Evolutionary conservation across 2,113 vertebrate species (phyloP), one percentile per base, ranked within the genome.

Genomic region (Petrocephalus microphthalmus): DNA sequence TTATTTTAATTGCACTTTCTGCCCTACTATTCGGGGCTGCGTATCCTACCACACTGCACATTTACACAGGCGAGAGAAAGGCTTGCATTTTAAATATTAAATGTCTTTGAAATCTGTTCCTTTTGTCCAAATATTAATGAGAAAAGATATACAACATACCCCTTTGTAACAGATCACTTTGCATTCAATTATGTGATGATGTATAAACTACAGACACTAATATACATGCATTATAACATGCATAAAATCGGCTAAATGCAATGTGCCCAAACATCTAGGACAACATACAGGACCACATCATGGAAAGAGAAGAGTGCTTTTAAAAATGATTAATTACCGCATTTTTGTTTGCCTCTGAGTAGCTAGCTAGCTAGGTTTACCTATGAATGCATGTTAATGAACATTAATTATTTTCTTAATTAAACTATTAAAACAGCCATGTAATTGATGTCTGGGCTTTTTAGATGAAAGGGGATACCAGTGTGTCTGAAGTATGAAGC

Each of bases 391-490:
- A 95, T 95, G 94, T 95, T 95, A 95, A 96, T 95, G 88, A 95
- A 93, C 91, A 94, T 94, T 95, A 95, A 95, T 95, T 95, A 95
- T 92, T 90, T 91, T 92, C 93, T 94, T 94, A 95, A 95, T 95
- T 94, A 95, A 95, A 95, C 91, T 93, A 95, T 96, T 94, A 94
- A 94, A 94, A 93, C 88, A 90, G 92, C 89, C 49, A 37, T 87
- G 91, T 92, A 92, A 94, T 93, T 94, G 93, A 95, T 95, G 95
- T 93, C 90, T 91, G 89, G 88, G 90, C 84, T 91, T 93, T 93
- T 92, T 92, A 91, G 57, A 85, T 86, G 88, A 86, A 56, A 54
- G 88, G 52, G 90, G 90, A 90, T 91, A 87, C 45, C 74, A 82
- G 88, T 19, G 86, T 89, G 92, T 95, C 95, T 95, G 95, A 96